Evolutionary conservation across 2,797 vertebrate genomes (phyloP).

Genomic region (Diplodus sargus): DNA sequence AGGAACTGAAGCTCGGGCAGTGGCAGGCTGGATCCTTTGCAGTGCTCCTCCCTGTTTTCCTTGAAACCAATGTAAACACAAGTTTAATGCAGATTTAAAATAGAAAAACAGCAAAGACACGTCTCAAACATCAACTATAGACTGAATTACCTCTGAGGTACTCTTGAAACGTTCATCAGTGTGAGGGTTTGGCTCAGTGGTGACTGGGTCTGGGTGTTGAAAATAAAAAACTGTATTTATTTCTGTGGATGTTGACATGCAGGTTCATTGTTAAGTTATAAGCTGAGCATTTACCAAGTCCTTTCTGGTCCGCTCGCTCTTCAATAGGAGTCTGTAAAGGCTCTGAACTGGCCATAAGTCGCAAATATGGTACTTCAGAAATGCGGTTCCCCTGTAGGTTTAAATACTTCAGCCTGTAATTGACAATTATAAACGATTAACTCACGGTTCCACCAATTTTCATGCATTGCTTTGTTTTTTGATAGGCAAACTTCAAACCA

Average conservation of each 20-base stretch:
- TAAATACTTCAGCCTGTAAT: slow-evolving; percentile 86
- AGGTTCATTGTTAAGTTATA: neutral
- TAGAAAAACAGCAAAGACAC: neutral
- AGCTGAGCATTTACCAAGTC: slow-evolving; percentile 38
- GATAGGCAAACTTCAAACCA: neutral
- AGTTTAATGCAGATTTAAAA: slow-evolving; percentile 19
- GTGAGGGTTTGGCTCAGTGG: slow-evolving; percentile 6
- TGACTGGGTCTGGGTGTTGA: slow-evolving; percentile 41
- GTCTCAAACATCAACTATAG: neutral
- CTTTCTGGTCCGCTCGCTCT: slow-evolving; percentile 22
- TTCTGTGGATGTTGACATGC: neutral
- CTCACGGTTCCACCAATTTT: neutral
- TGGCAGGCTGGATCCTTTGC: slow-evolving; percentile 68
- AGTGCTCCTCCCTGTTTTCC: slow-evolving; percentile 26
- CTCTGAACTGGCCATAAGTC: slow-evolving; percentile 49
- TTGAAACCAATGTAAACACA: neutral
- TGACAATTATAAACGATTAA: slow-evolving; percentile 9
- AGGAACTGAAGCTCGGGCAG: slow-evolving; percentile 87
- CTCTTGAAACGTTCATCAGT: slow-evolving; percentile 23
- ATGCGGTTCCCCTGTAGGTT: slow-evolving; percentile 89
- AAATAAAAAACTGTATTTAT: slow-evolving; percentile 9
- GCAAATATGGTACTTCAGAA: slow-evolving; percentile 86
- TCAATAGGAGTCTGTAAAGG: slow-evolving; percentile 27
- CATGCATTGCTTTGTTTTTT: neutral
- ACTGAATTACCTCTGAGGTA: slow-evolving; percentile 46